Conservation (phyloP, 2,888 invertebrate species). For the Apoda limacodes region DNA sequence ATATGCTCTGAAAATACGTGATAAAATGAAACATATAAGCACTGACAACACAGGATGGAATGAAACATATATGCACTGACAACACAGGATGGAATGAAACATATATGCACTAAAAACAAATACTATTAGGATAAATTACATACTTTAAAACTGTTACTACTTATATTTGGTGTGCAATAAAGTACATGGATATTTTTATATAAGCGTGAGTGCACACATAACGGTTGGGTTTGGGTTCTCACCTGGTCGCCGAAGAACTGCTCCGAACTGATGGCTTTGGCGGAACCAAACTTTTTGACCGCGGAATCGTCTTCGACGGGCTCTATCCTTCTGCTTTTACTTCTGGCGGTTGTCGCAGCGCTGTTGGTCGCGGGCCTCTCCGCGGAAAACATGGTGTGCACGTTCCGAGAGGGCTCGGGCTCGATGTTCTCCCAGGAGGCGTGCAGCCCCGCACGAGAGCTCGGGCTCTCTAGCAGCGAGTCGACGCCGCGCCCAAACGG, state of each 20-base stretch:
- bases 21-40: too few species aligned
- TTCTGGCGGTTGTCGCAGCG: conserved; percentile 12
- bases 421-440: conserved; percentile 37
- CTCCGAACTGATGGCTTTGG: conserved; percentile 98
- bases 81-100: too few species aligned
- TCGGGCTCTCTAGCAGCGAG: conserved; percentile 39
- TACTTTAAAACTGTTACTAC: too few species aligned
- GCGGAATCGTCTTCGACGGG: conserved; percentile 75
- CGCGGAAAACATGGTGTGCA: conserved; percentile 8
- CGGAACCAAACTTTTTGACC: conserved; percentile 95
- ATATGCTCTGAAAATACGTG: too few species aligned
- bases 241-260: conserved; percentile 90
- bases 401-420: conserved; percentile 13
- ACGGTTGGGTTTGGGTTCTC: background rate
- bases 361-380: conserved; percentile 6
- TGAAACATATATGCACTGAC: too few species aligned
- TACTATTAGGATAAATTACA: too few species aligned
- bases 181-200: too few species aligned
- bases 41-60: too few species aligned
- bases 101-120: too few species aligned
- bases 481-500: conserved; percentile 45
- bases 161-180: too few species aligned
- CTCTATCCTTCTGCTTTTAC: conserved; percentile 22
- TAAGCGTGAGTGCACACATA: background rate
- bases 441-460: conserved; percentile 9